Evolutionary conservation across 2,113 vertebrate genomes (phyloP).

Genomic region (Galemys pyrenaicus): DNA sequence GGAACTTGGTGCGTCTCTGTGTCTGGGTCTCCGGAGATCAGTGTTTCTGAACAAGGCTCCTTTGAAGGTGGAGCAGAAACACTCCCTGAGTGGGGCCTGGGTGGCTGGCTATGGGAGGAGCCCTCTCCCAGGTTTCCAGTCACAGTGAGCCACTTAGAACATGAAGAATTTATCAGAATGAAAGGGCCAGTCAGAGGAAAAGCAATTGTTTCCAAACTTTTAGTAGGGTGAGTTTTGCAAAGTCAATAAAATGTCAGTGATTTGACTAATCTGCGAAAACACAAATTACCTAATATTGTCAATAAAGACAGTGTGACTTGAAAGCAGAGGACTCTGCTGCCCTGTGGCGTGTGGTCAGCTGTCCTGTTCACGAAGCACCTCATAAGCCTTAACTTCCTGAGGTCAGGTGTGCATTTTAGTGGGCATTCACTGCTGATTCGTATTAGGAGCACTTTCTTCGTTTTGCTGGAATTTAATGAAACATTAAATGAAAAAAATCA

Average conservation of each 20-base stretch:
- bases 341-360: rapidly evolving
- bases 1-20: too few species aligned
- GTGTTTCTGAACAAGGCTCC: neutral
- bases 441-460: neutral
- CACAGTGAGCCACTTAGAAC: neutral
- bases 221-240: neutral
- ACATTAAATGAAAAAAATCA: neutral
- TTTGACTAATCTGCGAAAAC: neutral
- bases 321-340: neutral
- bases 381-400: neutral
- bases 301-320: neutral
- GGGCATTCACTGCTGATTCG: neutral
- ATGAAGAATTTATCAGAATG: neutral
- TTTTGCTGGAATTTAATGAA: neutral
- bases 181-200: neutral
- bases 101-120: rapidly evolving
- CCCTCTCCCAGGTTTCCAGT: neutral
- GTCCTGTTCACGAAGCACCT: neutral
- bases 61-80: neutral
- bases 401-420: too few species aligned
- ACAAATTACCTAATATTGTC: rapidly evolving
- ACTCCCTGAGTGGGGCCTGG: neutral
- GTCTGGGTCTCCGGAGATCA: neutral
- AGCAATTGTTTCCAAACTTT: neutral
- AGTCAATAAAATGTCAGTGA: neutral